These are phyloP conservation scores for Brenthis daphne DNA, from an alignment of 2,888 invertebrate genomes.

Conservation along the genomic window DNA sequence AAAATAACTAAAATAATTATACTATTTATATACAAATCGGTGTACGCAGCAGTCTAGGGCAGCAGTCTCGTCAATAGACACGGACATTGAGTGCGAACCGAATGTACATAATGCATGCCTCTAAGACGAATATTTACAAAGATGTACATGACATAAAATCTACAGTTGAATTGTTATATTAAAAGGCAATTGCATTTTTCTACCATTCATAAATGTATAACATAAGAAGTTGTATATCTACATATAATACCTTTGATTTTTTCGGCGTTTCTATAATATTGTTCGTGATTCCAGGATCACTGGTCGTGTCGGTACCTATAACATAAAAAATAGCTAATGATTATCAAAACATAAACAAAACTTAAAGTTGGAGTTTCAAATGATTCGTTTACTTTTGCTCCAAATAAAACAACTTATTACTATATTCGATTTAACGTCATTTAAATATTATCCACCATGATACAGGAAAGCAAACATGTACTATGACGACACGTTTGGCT, in stretches of 20 bases:
- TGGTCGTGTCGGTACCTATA: conserved; percentile 77
- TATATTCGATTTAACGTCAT: too few species aligned
- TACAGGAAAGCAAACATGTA: too few species aligned
- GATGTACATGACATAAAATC: conserved; percentile 59
- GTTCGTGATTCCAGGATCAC: conserved; percentile 74
- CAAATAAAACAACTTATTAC: too few species aligned
- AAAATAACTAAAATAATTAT: conserved; percentile 48
- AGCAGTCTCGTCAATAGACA: conserved; percentile 40
- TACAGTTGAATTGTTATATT: conserved; percentile 44
- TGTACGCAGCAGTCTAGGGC: conserved; percentile 37
- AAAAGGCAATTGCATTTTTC: conserved; percentile 40
- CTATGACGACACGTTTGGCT: too few species aligned
- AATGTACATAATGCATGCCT: conserved; percentile 58
- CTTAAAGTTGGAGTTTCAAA: too few species aligned
- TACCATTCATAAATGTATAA: conserved; percentile 60
- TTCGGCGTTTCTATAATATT: conserved; percentile 76
- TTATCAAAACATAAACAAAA: background rate
- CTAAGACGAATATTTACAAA: conserved; percentile 69
- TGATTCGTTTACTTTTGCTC: too few species aligned
- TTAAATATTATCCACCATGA: too few species aligned
- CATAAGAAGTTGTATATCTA: conserved; percentile 4
- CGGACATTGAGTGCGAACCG: conserved; percentile 42
- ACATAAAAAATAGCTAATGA: conserved; percentile 16
- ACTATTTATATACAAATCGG: conserved; percentile 19
- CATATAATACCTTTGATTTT: conserved; percentile 64